Evolutionary conservation across 2,888 invertebrate species (phyloP), one percentile per base, ranked within the genome.

Genomic region (Aphodius sticticus): DNA sequence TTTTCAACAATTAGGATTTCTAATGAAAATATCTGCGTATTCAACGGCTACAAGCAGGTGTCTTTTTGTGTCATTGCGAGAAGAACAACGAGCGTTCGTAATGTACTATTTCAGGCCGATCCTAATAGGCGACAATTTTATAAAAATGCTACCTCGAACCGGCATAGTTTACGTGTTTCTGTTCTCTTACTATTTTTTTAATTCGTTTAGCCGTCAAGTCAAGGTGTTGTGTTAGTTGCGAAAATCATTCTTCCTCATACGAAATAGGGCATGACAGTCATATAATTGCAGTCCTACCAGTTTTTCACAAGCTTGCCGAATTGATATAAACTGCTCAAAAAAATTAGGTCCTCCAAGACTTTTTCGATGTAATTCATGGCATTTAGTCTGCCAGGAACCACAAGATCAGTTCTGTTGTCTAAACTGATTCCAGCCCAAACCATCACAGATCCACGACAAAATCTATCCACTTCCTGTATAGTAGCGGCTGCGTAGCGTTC

Each of bases 1-100:
- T 53, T 53, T 53, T 53, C 53, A 53, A 53, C 53, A 53, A 53
- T 53, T 53, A 53, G 53, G 53, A 53, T 53, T 53, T 53, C 53
- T 53, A 53, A 53, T 53, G 53, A 53, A 53, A 53, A 2, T 53
- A 53, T 53, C 53, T 53, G 53, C 53, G 53, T 53, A 53, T 53
- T 53, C 53, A 53, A 5, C 53, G 12, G 53, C 1, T 0, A 12
- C 12, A 53, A 53, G 53, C 53, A 53, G 53, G 53, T 53, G 53
- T 53, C 53, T 53, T 53, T 53, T 53, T 53, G 53, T 53, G 53
- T 53, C 53, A 53, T 53, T 53, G 53, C 53, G 53, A n/a, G n/a
- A 53, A 53, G 53, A 53, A 53, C 53, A 53, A 53, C 7, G 7
- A 53, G 53, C 53, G 6, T 9, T 53, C 53, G 53, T 53, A 53